Evolutionary conservation across 1,140 invertebrate species (phyloP).

Genomic region (Brevipalpus yothersi): DNA sequence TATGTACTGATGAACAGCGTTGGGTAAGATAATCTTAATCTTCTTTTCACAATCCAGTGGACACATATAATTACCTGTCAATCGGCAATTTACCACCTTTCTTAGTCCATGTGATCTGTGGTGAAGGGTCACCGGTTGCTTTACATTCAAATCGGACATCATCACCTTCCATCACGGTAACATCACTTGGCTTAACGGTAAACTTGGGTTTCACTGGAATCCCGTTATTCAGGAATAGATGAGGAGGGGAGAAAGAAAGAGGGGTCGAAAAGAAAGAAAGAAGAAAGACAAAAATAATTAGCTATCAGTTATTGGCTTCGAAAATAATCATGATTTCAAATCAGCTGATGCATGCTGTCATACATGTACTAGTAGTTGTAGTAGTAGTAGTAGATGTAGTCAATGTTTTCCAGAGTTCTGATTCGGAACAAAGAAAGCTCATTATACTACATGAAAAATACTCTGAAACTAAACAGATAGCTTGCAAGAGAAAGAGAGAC

Average conservation of each 20-base stretch:
- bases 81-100: slow-evolving; percentile 2
- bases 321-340: neutral
- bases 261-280: no score
- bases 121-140: slow-evolving; percentile 2
- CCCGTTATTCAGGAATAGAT: no score
- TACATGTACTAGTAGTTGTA: no score
- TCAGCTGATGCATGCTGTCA: no score
- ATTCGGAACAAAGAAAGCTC: no score
- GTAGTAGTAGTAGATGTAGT: no score
- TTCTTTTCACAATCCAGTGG: neutral
- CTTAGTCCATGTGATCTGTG: slow-evolving; percentile 1
- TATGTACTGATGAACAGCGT: no score
- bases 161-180: slow-evolving; percentile 2
- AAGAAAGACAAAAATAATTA: neutral
- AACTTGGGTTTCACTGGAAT: neutral
- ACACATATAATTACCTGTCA: neutral
- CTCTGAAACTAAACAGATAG: neutral
- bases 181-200: slow-evolving; percentile 1
- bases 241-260: no score
- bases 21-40: no score
- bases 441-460: no score
- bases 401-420: no score
- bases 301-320: neutral
- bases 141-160: slow-evolving; percentile 1
- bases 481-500: neutral